phyloP scores from a whole-genome alignment of 2,113 vertebrate genomes.

The Vulpes vulpes region DNA sequence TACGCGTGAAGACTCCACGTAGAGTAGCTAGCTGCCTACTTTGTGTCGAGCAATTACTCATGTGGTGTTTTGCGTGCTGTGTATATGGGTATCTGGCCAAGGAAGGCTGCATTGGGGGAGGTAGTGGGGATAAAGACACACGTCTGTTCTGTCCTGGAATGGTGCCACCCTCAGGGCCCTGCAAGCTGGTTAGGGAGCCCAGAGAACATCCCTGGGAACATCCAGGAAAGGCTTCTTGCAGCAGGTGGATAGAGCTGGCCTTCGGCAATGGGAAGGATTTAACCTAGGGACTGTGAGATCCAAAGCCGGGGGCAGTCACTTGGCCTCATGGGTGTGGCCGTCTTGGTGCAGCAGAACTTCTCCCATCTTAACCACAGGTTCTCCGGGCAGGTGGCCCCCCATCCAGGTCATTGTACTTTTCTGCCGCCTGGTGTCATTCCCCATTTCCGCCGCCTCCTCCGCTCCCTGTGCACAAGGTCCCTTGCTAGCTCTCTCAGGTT shows the following conservation, averaged over 20 bases:
- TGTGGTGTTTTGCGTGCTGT: neutral
- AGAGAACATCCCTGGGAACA: neutral
- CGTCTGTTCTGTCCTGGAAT: neutral
- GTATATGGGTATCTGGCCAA: fast-evolving
- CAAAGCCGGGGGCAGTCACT: neutral
- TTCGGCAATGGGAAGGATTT: neutral
- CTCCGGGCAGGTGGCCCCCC: neutral
- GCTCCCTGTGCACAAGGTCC: fast-evolving
- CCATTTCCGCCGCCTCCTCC: fast-evolving
- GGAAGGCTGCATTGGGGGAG: neutral
- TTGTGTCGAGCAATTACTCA: neutral
- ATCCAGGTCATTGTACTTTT: neutral
- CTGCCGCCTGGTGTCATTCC: neutral
- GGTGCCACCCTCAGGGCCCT: neutral
- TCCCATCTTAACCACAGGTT: neutral
- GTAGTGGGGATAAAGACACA: neutral
- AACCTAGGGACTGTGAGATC: neutral
- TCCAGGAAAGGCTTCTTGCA: neutral
- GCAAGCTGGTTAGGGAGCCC: neutral
- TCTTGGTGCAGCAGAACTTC: neutral
- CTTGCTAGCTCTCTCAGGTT: neutral
- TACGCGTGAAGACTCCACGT: neutral
- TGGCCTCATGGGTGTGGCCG: neutral
- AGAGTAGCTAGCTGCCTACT: neutral
- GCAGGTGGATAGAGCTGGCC: neutral